Evolutionary conservation across 2,888 invertebrate species (phyloP), one percentile per base, ranked within the genome.

Genomic region (Polyploca ridens): DNA sequence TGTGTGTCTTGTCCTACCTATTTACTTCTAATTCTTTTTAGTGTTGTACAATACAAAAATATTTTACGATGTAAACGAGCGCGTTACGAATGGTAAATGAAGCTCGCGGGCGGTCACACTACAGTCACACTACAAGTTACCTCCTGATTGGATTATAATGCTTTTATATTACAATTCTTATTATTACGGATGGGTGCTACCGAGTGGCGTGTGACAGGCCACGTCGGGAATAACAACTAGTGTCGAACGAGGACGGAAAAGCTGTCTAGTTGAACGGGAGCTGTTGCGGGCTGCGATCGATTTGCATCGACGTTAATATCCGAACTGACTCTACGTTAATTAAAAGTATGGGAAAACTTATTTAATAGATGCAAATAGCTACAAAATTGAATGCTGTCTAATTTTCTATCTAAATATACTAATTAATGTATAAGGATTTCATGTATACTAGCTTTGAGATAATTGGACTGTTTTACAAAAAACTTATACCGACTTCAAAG

Each of bases 91-190:
- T 94, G 83, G 89, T 90, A 89, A 93, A 86, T 80, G 76, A 81
- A 70, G 79, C 84, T 83, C 84, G 82, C 90, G 91, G 91, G 91
- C 91, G 94, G 92, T 87, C 93, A 88, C 87, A 88, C 89, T 85
- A 87, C 86, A 82, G 92, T 87, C 93, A 88, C 87, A 88, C 89
- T 85, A 87, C 86, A 82, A 78, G 84, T 85, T 87, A 83, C 84
- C 81, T 84, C 85, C 86, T 93, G 92, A 94, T 94, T 94, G 93
- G 94, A 93, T 93, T 93, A 93, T 93, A 93, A 94, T 93, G 85
- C 88, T 89, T 90, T 92, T 91, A 91, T 90, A 94, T 92, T 91
- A 93, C 91, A 83, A 87, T 93, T 93, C 90, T 91, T 92, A 93
- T 90, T 90, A 91, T 89, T 88, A 86, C 88, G 84, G 86, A 84